These are phyloP conservation scores for Pelodiscus sinensis DNA, from an alignment of 2,113 vertebrate species.

Conservation along the genomic window DNA sequence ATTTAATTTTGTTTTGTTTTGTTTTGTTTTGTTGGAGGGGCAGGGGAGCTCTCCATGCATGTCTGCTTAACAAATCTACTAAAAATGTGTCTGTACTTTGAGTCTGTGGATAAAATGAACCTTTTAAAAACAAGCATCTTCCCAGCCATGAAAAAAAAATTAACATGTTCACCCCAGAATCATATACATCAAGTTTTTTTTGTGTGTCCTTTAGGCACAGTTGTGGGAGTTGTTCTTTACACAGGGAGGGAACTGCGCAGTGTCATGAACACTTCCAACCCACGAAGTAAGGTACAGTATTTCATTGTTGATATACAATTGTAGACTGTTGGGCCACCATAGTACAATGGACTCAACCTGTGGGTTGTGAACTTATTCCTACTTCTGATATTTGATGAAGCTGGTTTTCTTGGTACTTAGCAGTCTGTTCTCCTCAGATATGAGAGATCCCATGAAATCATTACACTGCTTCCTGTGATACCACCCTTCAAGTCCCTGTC, in stretches of 20 bases:
- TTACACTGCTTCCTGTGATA: background rate
- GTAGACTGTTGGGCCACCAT: background rate
- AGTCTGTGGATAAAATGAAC: background rate
- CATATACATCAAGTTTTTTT: background rate
- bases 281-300: conserved; percentile 90
- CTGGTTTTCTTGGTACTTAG: background rate
- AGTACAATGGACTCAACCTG: background rate
- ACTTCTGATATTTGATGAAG: background rate
- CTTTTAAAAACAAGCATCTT: background rate
- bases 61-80: background rate
- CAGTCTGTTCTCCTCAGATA: background rate
- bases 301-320: background rate
- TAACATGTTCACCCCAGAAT: background rate
- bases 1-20: background rate
- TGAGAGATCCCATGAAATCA: background rate
- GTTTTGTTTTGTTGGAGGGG: background rate
- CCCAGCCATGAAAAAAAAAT: background rate
- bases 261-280: conserved; percentile 98
- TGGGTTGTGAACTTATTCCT: background rate
- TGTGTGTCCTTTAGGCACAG: conserved; percentile 84
- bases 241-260: conserved; percentile 95
- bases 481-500: background rate
- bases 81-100: background rate
- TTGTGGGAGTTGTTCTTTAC: conserved; percentile 97
- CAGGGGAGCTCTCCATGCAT: background rate